Evolutionary conservation across 1,140 invertebrate species (phyloP).

Genomic region (Pseudomyrmex pallidus): DNA sequence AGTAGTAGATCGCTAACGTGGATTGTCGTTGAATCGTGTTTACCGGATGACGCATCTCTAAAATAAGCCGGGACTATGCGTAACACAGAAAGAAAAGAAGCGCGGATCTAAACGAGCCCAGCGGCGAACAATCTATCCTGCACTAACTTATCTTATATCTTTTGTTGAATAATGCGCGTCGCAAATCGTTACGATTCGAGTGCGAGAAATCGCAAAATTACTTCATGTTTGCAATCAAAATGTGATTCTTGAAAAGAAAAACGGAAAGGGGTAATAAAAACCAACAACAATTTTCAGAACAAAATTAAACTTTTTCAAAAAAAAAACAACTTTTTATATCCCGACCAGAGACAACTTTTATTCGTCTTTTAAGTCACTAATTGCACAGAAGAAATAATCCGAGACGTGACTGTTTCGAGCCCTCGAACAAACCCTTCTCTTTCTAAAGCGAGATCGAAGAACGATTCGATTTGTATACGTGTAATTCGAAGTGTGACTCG

Average conservation of each 20-base stretch:
- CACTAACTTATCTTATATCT: conserved; percentile 8
- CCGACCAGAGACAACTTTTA: no score
- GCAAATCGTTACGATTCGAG: conserved; percentile 7
- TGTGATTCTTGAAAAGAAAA: background rate
- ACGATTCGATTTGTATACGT: background rate
- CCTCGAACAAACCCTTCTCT: background rate
- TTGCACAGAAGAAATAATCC: no score
- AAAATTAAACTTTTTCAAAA: background rate
- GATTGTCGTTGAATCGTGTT: conserved; percentile 14
- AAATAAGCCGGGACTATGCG: conserved; percentile 34
- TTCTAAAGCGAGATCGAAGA: background rate
- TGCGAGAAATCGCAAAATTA: background rate
- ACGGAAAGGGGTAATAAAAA: conserved; percentile 9
- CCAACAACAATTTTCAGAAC: background rate
- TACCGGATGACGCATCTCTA: conserved; percentile 42
- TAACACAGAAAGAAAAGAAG: conserved; percentile 26
- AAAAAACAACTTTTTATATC: no score
- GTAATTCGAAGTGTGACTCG: background rate
- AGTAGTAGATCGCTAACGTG: conserved; percentile 8
- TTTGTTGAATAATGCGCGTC: background rate
- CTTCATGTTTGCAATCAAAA: background rate
- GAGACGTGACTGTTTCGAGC: background rate
- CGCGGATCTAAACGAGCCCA: conserved; percentile 9
- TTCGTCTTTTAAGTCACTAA: no score
- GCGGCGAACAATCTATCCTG: background rate